These are phyloP conservation scores for Clarias macrocephalus DNA, from an alignment of 2,113 vertebrate genomes.

Conservation along the genomic window DNA sequence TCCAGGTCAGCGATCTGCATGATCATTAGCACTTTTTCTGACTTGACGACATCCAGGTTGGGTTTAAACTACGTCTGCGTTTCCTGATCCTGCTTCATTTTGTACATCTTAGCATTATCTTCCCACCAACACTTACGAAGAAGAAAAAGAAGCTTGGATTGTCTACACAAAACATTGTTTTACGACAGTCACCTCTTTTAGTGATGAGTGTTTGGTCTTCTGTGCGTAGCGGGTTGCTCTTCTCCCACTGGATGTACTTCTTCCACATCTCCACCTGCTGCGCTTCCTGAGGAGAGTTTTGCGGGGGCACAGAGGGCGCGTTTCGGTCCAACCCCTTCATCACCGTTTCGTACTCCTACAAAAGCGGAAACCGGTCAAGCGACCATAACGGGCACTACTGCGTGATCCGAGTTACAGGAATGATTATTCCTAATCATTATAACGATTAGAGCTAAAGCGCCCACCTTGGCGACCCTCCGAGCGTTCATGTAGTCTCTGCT, in stretches of 20 bases:
- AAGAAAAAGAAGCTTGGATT: background rate
- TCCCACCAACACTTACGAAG: background rate
- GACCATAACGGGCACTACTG: background rate
- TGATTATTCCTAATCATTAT: no score
- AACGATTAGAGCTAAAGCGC: slow-evolving; percentile 16
- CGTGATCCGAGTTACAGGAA: background rate
- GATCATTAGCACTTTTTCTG: background rate
- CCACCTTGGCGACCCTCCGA: slow-evolving; percentile 95
- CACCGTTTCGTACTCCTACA: slow-evolving; percentile 96
- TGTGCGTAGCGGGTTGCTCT: slow-evolving; percentile 95
- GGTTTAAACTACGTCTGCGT: background rate
- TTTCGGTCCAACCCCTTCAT: slow-evolving; percentile 99
- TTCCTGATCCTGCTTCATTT: background rate
- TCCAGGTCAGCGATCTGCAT: background rate
- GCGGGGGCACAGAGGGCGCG: slow-evolving; percentile 94
- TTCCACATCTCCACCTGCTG: slow-evolving; percentile 99
- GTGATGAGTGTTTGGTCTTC: slow-evolving; percentile 99
- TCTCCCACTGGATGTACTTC: slow-evolving; percentile 99
- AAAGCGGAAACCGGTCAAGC: background rate
- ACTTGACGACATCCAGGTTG: background rate
- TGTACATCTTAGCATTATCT: background rate
- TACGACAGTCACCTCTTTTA: slow-evolving; percentile 84
- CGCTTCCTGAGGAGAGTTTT: slow-evolving; percentile 96
- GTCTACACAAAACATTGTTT: background rate
- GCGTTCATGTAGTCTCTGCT: slow-evolving; percentile 99